Evolutionary conservation across 2,888 invertebrate genomes (phyloP).

Genomic region (Ypsolopha sequella): DNA sequence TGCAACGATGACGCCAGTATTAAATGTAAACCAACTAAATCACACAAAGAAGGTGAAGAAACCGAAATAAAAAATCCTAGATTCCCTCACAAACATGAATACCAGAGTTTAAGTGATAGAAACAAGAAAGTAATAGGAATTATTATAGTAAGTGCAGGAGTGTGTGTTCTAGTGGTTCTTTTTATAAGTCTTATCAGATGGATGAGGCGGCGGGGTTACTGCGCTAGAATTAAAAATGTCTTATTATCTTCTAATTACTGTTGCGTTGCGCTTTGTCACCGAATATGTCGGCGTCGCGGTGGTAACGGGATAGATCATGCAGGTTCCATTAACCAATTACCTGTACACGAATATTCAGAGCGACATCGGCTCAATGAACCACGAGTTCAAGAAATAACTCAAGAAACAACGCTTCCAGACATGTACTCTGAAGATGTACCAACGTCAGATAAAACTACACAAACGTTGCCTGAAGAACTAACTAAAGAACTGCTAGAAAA

Average conservation of each 20-base stretch:
- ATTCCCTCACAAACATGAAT: conserved; percentile 47
- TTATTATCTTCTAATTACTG: conserved; percentile 45
- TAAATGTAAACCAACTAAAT: conserved; percentile 68
- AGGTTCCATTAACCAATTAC: conserved; percentile 70
- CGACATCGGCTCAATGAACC: conserved; percentile 70
- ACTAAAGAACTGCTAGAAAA: conserved; percentile 79
- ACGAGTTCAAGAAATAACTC: conserved; percentile 48
- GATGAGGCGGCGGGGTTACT: conserved; percentile 70
- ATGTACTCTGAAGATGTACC: conserved; percentile 32
- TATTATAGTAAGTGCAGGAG: conserved; percentile 63
- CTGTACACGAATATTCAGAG: conserved; percentile 74
- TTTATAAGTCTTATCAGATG: conserved; percentile 68
- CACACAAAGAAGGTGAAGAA: conserved; percentile 30
- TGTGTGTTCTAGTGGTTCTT: conserved; percentile 63
- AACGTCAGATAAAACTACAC: conserved; percentile 74
- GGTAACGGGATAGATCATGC: conserved; percentile 68
- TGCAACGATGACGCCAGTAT: conserved; percentile 66
- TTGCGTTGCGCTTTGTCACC: conserved; percentile 42
- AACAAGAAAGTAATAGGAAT: conserved; percentile 58
- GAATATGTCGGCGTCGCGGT: conserved; percentile 47
- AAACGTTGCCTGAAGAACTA: conserved; percentile 80
- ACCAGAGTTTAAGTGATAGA: conserved; percentile 30
- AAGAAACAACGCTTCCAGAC: conserved; percentile 39
- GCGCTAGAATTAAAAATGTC: conserved; percentile 47
- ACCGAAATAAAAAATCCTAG: conserved; percentile 55